Base-by-base conservation (phyloP, 2,797 vertebrate species). In the Hafferia zeledoni region DNA sequence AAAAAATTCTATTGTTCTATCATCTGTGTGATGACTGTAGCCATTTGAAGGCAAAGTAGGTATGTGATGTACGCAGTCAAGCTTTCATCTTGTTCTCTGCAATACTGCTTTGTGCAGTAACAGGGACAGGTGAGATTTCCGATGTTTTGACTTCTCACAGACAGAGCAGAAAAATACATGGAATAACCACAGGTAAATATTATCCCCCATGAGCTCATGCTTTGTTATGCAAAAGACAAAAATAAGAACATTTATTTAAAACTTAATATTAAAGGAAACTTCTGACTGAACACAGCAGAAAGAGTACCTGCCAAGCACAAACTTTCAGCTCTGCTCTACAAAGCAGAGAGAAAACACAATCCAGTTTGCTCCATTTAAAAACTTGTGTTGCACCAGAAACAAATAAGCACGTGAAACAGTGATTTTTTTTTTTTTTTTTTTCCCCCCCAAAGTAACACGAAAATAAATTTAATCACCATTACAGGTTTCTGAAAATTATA, bases 301-400 rank as follows among this genome's bases (percentile, higher is more conserved):
- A 0, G 11, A 89, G 78, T 75, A 93, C 57, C 39, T 57, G 87
- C 79, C 64, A 78, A 83, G 92, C 49, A 91, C 64, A 90, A 96
- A 95, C 94, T 96, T 94, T 96, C 61, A 96, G 70, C 39, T 86
- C 49, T 80, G 77, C 43, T 84, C 84, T 79, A 55, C 76, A 76
- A 71, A 94, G 71, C 59, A 86, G 83, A 67, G 61, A 78, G 72
- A 77, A 93, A 94, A 52, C 49, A 56, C 64, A 70, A 50, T 46
- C 65, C 65, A 56, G 57, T 78, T 50, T 37, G 60, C 65, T 67
- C 77, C 87, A 92, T 77, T 92, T 90, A 82, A 96, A 96, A 96
- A 82, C 89, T 83, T 85, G 46, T 30, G 47, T 65, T 90, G 55
- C 47, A 87, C 28, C 35, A 79, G 22, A 77, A 94, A 86, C 53